Evolutionary conservation across 1,140 invertebrate genomes (phyloP), one percentile per base, ranked within the genome.

Genomic region (Lordiphosa clarofinis): DNA sequence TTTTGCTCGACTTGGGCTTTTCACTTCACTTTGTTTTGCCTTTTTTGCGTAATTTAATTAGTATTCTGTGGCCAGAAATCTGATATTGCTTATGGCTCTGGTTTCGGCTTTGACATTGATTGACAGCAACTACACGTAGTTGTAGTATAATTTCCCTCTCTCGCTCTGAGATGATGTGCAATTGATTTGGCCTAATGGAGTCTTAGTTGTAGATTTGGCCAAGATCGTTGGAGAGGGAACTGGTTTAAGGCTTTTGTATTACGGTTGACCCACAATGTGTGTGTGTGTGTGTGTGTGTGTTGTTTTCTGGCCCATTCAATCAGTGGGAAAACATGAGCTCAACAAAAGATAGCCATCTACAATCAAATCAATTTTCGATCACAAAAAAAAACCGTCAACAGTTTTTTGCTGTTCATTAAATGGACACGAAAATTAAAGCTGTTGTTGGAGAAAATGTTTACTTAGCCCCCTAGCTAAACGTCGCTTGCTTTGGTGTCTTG

Each of bases 21-120:
- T 52, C 64, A 68, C 58, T 55, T 66, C 57, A 53, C 57, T 53
- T 59, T 58, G 48, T 28, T 19, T 66, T 66, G 59, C 60, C 64
- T 58, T 73, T 62, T 75, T 75, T 75, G 73, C 75, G 75, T 82
- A 78, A 87, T 87, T 87, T 82, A 87, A 87, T 87, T 87, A 87
- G 76, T 87, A 82, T 64, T 63, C 82, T 78, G 82, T 50, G 82
- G 69, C 82, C 73, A 82, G 82, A 82, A 87, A 87, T 87, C 62
- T 58, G 76, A 87, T 87, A 87, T 87, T 87, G 82, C 71, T 87
- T 75, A 87, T 82, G 76, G 82, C 73, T 76, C 62, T 66, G 56
- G 69, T 47, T 82, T 81, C 54, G 67, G 76, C 71, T 43, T 61
- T 87, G 82, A 87, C 82, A 86, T 82, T 87, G 82, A 87, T 87